Evolutionary conservation across 2,797 vertebrate species (phyloP), one percentile per base, ranked within the genome.

Genomic region (Platyrinchus mystaceus): DNA sequence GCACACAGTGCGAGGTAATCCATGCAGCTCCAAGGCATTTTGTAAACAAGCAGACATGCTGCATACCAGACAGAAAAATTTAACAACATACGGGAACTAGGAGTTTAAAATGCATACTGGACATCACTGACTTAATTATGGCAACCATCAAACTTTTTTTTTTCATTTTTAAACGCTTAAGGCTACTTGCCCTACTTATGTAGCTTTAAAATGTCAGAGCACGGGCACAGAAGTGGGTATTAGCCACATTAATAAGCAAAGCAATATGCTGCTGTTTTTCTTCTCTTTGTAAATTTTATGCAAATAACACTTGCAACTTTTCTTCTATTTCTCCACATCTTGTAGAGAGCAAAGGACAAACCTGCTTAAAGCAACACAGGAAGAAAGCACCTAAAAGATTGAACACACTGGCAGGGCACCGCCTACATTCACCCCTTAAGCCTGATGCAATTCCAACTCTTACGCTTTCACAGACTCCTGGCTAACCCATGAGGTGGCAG

Each of bases 11-110:
- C 0, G 0, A 63, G 75, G 32, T 59, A 90, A 89, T 49, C 84
- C 66, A 36, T 9, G 76, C 55, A 89, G 73, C 82, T 91, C 75
- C 66, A 32, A 92, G 89, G 87, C 73, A 60, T 52, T 88, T 6
- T 46, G 83, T 92, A 93, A 96, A 89, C 92, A 94, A 62, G 66
- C 18, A 10, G 87, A 75, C 32, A 27, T 27, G 46, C 62, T 78
- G 91, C 69, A 88, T 43, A 89, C 78, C 76, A 89, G 62, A 69
- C 47, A 89, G 41, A 67, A 78, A 70, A 34, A 60, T 30, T 30
- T 47, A 85, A 76, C 49, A 81, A 62, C 28, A 19, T 6, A 24
- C 0, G 0, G 28, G 18, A 41, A 49, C n/a, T 30, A 63, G 64
- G 74, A 93, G 70, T 90, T 90, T 70, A 39, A 94, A 94, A 87